Evolutionary conservation across 1,140 invertebrate species (phyloP), one percentile per base, ranked within the genome.

Genomic region (Brachionus calyciflorus): DNA sequence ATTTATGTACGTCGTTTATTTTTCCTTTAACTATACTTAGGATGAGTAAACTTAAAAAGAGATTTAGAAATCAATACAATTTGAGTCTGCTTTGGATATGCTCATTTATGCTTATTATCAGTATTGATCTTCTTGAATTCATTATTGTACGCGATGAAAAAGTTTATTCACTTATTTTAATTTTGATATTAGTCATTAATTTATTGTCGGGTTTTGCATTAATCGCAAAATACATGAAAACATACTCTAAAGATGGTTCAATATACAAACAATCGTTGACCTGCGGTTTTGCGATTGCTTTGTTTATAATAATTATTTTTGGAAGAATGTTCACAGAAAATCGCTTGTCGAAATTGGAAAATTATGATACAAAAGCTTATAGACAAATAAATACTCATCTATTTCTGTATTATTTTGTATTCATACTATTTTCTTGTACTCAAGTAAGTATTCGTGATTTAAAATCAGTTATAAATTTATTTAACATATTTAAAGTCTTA

Each of bases 341-440:
- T 30, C 28, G 12, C 3, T n/a, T 65, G 12, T 4, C 41, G 2
- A 65, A 65, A 65, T 26, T 65, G 41, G 0, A 21, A 1, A 41
- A 44, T 14, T 24, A 14, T 14, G 60, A 65, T 24, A 19, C 40
- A 65, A 21, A 44, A 24, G 28, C 40, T 17, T 65, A 65, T 41
- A 12, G 19, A 4, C 24, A 24, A 65, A 19, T 65, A 7, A 65
- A 65, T 26, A 65, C 60, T 2, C 60, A 65, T 44, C 12, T 65
- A 14, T 65, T 65, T 65, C 37, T 65, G 10, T 65, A 65, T 44
- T 65, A 65, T 44, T 65, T 65, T 65, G 60, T 65, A 14, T 65
- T 24, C 17, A 26, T 65, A 24, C 12, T 65, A 24, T 65, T 65
- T 44, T 17, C 19, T 17, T 44, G 41, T 65, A 37, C 24, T 44